phyloP scores from a whole-genome alignment of 2,888 invertebrate genomes.

The Drosophila leonis region DNA sequence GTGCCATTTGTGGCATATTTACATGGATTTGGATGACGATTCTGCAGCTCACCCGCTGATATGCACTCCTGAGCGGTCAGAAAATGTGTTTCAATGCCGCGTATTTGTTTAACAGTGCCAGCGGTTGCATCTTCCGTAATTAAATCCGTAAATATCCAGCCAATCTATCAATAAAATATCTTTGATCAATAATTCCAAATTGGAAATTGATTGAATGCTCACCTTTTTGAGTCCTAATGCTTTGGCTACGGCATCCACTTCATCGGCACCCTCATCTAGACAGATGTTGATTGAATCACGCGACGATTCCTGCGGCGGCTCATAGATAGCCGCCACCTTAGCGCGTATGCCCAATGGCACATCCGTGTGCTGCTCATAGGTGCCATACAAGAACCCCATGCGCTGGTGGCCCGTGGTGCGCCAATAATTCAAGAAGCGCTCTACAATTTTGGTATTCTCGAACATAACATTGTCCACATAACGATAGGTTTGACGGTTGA shows the following conservation, averaged over 20 bases:
- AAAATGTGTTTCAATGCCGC: constrained; percentile 92
- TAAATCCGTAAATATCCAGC: constrained; percentile 99
- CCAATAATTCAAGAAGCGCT: constrained; percentile 99
- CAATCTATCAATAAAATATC: constrained; percentile 87
- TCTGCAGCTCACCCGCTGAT: constrained; percentile 97
- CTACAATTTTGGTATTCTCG: constrained; percentile 97
- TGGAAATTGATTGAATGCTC: neutral
- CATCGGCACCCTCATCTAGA: constrained; percentile 89
- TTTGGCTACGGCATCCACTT: constrained; percentile 91
- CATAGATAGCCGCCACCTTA: constrained; percentile 91
- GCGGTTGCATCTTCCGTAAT: constrained; percentile 92
- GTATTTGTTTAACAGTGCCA: constrained; percentile 92
- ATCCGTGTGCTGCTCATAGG: constrained; percentile 95
- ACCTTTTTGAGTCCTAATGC: constrained; percentile 90
- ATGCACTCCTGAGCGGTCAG: constrained; percentile 99
- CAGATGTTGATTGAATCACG: constrained; percentile 90
- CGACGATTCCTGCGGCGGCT: constrained; percentile 96
- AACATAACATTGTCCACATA: constrained; percentile 99
- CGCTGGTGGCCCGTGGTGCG: constrained; percentile 96
- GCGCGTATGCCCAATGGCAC: constrained; percentile 91
- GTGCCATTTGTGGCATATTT: constrained; percentile 93
- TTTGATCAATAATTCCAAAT: neutral
- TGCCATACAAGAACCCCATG: constrained; percentile 96
- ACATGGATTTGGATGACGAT: constrained; percentile 95
- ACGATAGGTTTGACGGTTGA: constrained; percentile 96